A percentile compares a stretch with the other conserved stretches of the same genome.
Conservation (phyloP, 2,797 vertebrate species). For the Poecilia picta region DNA sequence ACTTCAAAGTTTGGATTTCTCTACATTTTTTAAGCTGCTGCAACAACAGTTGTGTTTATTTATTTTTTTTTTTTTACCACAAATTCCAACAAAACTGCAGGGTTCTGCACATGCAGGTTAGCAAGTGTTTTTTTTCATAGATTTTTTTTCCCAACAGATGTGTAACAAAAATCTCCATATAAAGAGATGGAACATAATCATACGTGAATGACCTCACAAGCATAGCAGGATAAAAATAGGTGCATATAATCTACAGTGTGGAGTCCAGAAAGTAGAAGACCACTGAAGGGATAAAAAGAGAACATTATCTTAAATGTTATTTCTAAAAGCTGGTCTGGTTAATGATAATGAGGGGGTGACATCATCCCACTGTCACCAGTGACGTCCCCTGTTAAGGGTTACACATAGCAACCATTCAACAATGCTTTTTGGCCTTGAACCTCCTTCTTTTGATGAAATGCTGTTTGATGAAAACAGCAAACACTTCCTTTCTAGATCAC, state of each 20-base stretch:
- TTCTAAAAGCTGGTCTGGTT: constrained; percentile 17
- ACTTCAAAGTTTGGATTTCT: not conserved
- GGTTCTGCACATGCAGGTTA: not conserved
- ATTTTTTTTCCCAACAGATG: not conserved
- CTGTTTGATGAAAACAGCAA: constrained; percentile 40
- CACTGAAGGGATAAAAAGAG: not conserved
- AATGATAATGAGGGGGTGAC: constrained; percentile 14
- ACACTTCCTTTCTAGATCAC: constrained; percentile 9
- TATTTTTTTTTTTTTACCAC: not conserved
- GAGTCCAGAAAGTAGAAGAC: constrained; percentile 7
- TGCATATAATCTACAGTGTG: constrained; percentile 6
- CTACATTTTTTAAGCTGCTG: not conserved
- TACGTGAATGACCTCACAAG: not conserved
- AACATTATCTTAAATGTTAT: constrained; percentile 1
- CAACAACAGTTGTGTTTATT: not conserved
- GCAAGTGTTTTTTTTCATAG: not conserved
- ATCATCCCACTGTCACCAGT: constrained; percentile 16
- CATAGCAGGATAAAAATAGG: not conserved
- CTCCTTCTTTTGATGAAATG: constrained; percentile 40
- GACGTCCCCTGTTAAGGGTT: constrained; percentile 26
- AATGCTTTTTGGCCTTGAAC: constrained; percentile 34
- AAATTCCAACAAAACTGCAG: not conserved
- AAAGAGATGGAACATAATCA: not conserved
- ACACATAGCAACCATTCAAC: constrained; percentile 11
- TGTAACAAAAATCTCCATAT: not conserved